Conservation (phyloP, 2,113 vertebrate genomes). For the Rhodinocichla rosea region DNA sequence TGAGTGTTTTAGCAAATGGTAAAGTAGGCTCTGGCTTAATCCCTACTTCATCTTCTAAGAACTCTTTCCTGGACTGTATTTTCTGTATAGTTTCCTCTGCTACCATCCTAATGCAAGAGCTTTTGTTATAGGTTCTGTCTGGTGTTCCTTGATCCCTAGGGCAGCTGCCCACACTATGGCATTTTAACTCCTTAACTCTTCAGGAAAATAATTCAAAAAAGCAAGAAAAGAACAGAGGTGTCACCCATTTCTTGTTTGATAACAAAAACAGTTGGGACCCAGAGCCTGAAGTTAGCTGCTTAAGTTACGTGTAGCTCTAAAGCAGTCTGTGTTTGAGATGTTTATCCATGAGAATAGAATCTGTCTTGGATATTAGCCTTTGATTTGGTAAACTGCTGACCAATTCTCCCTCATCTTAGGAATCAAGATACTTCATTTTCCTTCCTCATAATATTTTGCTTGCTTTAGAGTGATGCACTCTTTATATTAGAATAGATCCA, state of each 20-base stretch:
- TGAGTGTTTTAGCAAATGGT: conserved; percentile 39
- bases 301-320: neutral
- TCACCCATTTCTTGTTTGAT: neutral
- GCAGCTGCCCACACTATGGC: neutral
- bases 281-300: neutral
- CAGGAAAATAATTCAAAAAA: neutral
- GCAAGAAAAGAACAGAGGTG: neutral
- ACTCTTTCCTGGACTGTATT: neutral
- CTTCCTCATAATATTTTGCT: neutral
- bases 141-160: neutral
- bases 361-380: conserved; percentile 23
- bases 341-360: neutral
- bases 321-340: neutral
- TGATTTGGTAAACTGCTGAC: conserved; percentile 26
- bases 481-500: neutral
- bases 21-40: conserved; percentile 15
- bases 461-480: neutral
- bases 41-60: conserved; percentile 28
- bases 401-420: conserved; percentile 24
- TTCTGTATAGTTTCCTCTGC: neutral
- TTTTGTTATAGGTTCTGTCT: neutral
- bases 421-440: conserved; percentile 16
- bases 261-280: conserved; percentile 6
- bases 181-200: neutral
- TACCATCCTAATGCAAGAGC: neutral